Evolutionary conservation across 2,888 invertebrate species (phyloP).

Genomic region (Metacarcinus magister): DNA sequence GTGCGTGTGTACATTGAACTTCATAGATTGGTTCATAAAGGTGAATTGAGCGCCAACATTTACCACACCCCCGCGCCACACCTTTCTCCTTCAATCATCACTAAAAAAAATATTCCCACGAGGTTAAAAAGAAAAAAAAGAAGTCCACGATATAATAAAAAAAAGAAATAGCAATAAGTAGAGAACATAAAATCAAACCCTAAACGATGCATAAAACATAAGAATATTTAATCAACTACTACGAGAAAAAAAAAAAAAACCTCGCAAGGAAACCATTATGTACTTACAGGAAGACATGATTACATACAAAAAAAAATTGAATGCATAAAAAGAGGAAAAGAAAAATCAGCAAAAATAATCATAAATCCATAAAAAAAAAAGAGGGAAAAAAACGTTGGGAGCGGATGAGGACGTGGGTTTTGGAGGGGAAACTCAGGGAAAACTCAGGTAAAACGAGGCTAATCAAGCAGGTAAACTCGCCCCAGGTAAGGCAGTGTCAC

Average conservation of each 20-base stretch:
- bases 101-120: background rate
- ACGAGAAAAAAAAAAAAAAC: background rate
- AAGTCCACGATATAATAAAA: too few relatives aligned
- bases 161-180: too few relatives aligned
- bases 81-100: background rate
- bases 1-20: background rate
- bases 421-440: background rate
- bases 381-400: background rate
- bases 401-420: background rate
- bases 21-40: background rate
- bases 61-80: background rate
- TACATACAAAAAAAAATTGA: background rate
- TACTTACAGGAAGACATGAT: background rate
- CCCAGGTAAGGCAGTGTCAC: background rate
- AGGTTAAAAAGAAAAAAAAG: background rate
- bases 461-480: constrained; percentile 32
- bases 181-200: background rate
- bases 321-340: background rate
- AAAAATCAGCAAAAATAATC: background rate
- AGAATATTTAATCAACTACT: background rate
- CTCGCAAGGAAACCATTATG: background rate
- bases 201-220: background rate
- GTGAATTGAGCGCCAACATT: background rate
- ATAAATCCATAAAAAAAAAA: background rate
- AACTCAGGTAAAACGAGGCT: background rate